A percentile compares a stretch with the other conserved stretches of the same genome.
Evolutionary conservation across 2,888 invertebrate species (phyloP).

Genomic region (Dugesia japonica): DNA sequence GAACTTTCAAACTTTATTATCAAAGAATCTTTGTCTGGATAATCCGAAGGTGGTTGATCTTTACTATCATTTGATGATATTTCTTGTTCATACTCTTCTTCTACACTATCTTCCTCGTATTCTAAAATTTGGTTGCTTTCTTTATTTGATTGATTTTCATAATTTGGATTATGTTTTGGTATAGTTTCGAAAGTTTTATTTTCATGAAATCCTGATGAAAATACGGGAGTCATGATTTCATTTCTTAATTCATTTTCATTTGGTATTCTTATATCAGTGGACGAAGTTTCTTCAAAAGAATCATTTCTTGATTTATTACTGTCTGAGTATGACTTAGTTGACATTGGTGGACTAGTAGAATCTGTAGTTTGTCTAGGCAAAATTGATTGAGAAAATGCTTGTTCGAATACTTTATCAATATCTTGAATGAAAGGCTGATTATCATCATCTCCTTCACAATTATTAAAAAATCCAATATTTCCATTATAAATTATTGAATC

Average conservation of each 20-base stretch:
- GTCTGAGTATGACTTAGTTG: neutral
- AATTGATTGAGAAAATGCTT: conserved; percentile 5
- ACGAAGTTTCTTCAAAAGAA: neutral
- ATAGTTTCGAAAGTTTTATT: no score
- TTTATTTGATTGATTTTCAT: neutral
- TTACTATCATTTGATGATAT: neutral
- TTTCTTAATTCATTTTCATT: neutral
- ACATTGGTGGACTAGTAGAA: neutral
- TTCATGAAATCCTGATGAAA: no score
- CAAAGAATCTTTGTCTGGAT: neutral
- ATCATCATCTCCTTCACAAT: neutral
- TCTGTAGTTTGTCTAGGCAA: neutral
- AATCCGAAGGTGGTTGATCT: neutral
- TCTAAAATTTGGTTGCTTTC: neutral
- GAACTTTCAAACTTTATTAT: no score
- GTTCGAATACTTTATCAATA: conserved; percentile 16
- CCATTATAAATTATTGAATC: neutral
- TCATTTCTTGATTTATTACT: conserved; percentile 6
- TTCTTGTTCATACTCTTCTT: neutral
- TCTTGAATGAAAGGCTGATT: neutral
- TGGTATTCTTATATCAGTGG: neutral
- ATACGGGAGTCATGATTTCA: neutral
- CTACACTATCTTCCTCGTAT: neutral
- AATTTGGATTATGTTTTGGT: no score
- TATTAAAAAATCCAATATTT: neutral